A percentile compares a stretch with the other conserved stretches of the same genome.
These are phyloP conservation scores for Heliconius hermathena DNA, from an alignment of 1,140 invertebrate species.

Conservation along the genomic window DNA sequence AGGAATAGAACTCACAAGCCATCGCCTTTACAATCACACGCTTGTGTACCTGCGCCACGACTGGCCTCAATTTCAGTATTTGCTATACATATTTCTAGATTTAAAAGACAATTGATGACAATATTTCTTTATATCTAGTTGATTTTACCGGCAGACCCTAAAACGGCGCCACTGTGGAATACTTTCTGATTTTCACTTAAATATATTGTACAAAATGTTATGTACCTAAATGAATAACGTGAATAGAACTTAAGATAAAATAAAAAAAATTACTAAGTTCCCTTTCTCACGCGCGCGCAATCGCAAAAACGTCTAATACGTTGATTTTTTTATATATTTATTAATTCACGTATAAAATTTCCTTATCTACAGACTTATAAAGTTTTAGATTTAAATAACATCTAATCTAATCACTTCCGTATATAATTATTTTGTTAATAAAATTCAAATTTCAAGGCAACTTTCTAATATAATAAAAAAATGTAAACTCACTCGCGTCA, in stretches of 20 bases:
- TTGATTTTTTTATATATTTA: background rate
- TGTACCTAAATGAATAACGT: no score
- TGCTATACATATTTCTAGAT: no score
- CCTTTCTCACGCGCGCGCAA: background rate
- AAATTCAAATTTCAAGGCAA: constrained; percentile 5
- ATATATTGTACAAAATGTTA: no score
- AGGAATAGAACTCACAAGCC: no score
- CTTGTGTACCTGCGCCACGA: no score
- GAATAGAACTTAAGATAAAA: background rate
- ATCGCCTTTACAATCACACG: no score
- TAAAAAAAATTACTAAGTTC: background rate
- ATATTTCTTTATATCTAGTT: no score
- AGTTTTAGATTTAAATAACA: constrained; percentile 2
- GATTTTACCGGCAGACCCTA: no score
- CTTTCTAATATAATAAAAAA: constrained; percentile 4
- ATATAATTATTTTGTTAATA: background rate
- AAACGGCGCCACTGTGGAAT: no score
- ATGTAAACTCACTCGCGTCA: background rate
- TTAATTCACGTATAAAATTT: background rate
- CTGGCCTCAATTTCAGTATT: no score
- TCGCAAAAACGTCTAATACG: background rate
- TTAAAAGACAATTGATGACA: no score
- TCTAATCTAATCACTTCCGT: constrained; percentile 2
- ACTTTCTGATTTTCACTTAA: no score
- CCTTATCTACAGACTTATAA: background rate